Conservation (phyloP, 2,888 invertebrate genomes). For the Cryptus viduatorius region DNA sequence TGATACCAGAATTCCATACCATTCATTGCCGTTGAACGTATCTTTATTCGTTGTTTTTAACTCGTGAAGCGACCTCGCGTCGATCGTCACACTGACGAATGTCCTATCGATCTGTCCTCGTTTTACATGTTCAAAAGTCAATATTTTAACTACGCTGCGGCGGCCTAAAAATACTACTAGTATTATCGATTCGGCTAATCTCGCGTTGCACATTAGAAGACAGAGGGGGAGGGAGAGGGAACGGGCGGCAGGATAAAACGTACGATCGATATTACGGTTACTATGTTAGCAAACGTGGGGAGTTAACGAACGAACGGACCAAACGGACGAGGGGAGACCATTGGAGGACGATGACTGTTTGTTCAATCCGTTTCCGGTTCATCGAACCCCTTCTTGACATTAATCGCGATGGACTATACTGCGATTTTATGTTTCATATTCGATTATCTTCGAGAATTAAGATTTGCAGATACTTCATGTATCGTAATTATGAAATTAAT, state of each 20-base stretch:
- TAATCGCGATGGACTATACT: constrained; percentile 22
- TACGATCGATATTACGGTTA: constrained; percentile 42
- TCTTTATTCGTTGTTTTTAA: not conserved
- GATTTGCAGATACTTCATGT: not conserved
- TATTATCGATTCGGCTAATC: constrained; percentile 54
- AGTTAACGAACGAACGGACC: constrained; percentile 26
- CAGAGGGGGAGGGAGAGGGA: not conserved
- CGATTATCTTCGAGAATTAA: not conserved
- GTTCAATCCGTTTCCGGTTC: constrained; percentile 57
- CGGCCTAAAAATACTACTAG: constrained; percentile 49
- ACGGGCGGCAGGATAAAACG: constrained; percentile 39
- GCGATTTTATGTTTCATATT: not conserved
- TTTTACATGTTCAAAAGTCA: constrained; percentile 55
- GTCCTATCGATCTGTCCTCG: constrained; percentile 54
- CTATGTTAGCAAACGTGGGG: constrained; percentile 7
- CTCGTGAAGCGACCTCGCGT: constrained; percentile 17
- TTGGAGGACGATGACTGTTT: constrained; percentile 27
- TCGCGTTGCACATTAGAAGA: constrained; percentile 14
- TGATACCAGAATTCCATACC: not conserved
- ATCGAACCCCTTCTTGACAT: constrained; percentile 46
- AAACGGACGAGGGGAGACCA: not conserved
- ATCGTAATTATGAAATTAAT: not conserved
- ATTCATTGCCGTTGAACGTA: not conserved
- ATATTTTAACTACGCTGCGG: constrained; percentile 41
- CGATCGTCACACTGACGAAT: constrained; percentile 39